Evolutionary conservation across 2,797 vertebrate genomes (phyloP).

Genomic region (Etheostoma nigrum): DNA sequence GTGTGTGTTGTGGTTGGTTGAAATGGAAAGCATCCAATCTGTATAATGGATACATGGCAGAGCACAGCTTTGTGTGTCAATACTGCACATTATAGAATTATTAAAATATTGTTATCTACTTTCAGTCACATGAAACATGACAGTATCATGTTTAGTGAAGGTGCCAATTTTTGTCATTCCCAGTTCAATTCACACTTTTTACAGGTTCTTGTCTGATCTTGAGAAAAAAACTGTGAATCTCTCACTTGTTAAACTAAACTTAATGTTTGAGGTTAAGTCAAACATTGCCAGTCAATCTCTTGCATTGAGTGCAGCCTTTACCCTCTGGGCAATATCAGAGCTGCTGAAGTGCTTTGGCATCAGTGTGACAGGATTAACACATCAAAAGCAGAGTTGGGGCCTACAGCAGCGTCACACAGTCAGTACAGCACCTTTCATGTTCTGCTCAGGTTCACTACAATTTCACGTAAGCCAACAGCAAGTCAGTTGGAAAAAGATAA

Average conservation of each 20-base stretch:
- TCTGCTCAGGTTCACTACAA: slow-evolving; percentile 84
- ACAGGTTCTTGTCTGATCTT: slow-evolving; percentile 30
- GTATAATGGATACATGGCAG: not conserved
- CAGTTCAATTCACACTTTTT: slow-evolving; percentile 35
- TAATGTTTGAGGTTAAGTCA: slow-evolving; percentile 76
- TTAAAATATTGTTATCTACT: not conserved
- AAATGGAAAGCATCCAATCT: slow-evolving; percentile 8
- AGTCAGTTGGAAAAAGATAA: slow-evolving; percentile 81
- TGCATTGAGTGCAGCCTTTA: slow-evolving; percentile 71
- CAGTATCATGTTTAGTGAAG: not conserved
- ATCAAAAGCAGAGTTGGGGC: slow-evolving; percentile 83
- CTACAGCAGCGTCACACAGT: slow-evolving; percentile 79
- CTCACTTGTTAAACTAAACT: slow-evolving; percentile 68
- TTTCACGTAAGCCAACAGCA: slow-evolving; percentile 82
- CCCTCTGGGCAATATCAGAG: slow-evolving; percentile 81
- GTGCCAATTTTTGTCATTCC: slow-evolving; percentile 29
- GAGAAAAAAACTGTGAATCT: slow-evolving; percentile 47
- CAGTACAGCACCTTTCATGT: slow-evolving; percentile 85
- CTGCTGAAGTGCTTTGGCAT: slow-evolving; percentile 80
- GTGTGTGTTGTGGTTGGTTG: not conserved
- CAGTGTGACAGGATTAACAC: slow-evolving; percentile 86
- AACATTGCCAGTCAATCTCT: slow-evolving; percentile 78
- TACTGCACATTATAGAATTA: not conserved
- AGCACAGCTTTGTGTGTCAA: not conserved
- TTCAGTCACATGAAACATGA: slow-evolving; percentile 4